These are phyloP conservation scores for Epizoanthus scotinus DNA, from an alignment of 92 coral and sea anemone genomes.

Conservation along the genomic window DNA sequence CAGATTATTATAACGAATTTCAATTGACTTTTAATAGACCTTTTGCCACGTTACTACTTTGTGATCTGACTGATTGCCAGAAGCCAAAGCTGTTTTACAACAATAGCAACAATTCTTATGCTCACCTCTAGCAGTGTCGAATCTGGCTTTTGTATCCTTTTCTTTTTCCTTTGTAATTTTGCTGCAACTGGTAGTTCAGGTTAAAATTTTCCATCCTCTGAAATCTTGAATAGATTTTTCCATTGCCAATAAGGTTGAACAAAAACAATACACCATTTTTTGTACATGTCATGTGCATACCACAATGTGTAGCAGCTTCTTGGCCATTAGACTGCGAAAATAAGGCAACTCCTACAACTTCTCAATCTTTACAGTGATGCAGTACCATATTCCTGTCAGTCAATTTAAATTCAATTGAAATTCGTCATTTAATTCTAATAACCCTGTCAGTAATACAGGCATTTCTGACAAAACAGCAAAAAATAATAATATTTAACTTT, in stretches of 20 bases:
- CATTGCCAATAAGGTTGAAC: conserved; percentile 12
- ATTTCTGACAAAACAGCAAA: too few relatives aligned
- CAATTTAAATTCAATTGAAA: too few relatives aligned
- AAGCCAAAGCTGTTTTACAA: background rate
- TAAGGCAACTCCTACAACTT: too few relatives aligned
- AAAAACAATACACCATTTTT: background rate
- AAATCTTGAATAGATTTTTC: background rate
- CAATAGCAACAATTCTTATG: background rate
- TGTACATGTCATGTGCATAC: too few relatives aligned
- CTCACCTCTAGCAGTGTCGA: conserved; percentile 15
- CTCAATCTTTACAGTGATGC: too few relatives aligned
- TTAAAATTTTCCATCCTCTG: background rate
- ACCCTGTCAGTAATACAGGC: too few relatives aligned
- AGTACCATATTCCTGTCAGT: too few relatives aligned
- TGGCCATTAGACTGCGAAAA: too few relatives aligned
- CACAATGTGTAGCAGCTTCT: too few relatives aligned
- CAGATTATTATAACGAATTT: background rate
- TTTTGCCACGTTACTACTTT: too few relatives aligned
- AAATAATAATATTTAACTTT: too few relatives aligned
- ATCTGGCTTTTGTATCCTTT: conserved; percentile 5
- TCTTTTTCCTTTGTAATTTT: conserved; percentile 6
- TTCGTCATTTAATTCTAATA: too few relatives aligned
- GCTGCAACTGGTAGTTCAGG: conserved; percentile 1
- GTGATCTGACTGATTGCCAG: background rate
- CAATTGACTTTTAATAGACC: background rate